Conservation (phyloP, 2,113 vertebrate species). For the Synodontis membranacea region DNA sequence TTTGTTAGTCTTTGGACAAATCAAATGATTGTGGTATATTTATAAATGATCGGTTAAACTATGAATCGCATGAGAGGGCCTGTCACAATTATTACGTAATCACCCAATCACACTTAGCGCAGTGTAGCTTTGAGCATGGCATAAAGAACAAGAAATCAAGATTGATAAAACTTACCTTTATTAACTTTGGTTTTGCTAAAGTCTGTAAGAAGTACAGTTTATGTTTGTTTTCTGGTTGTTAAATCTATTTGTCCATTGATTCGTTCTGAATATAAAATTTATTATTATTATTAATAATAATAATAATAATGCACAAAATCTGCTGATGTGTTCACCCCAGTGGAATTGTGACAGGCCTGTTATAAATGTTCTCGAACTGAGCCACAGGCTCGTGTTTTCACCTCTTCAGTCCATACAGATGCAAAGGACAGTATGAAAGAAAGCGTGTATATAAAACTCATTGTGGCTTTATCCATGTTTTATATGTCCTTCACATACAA, state of each 20-base stretch:
- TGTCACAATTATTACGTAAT: neutral
- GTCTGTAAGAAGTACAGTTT: neutral
- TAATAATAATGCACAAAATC: too few relatives aligned
- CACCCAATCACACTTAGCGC: neutral
- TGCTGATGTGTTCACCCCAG: neutral
- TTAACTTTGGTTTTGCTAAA: neutral
- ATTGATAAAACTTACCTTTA: neutral
- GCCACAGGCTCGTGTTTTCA: neutral
- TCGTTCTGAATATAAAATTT: neutral
- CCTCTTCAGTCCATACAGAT: slow-evolving; percentile 2
- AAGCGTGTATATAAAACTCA: neutral
- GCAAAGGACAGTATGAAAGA: neutral
- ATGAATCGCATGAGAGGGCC: neutral
- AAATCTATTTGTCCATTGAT: neutral
- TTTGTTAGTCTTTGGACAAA: neutral
- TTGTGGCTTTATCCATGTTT: slow-evolving; percentile 23
- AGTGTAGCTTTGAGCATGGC: neutral
- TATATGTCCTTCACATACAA: slow-evolving; percentile 50
- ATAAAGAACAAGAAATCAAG: neutral
- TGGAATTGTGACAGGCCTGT: neutral
- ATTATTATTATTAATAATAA: too few relatives aligned
- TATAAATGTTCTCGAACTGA: neutral
- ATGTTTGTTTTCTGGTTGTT: neutral
- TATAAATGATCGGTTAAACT: neutral
- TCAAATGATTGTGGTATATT: neutral